Conservation (phyloP, 2,797 vertebrate species). For the Leptoclinus maculatus region DNA sequence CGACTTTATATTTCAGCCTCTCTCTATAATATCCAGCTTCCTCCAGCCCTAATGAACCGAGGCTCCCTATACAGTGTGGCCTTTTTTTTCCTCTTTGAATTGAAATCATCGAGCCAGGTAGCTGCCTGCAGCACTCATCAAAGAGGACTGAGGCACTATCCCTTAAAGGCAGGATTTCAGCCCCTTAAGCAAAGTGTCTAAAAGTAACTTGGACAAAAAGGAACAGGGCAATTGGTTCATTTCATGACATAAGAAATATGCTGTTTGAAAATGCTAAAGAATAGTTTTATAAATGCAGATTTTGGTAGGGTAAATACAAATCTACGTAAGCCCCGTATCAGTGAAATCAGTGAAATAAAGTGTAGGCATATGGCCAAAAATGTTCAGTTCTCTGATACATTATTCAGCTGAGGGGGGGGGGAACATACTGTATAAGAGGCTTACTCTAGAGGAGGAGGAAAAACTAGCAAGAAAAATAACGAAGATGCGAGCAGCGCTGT, state of each 20-base stretch:
- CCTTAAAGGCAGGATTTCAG: slow-evolving; percentile 33
- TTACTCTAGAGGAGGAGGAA: slow-evolving; percentile 53
- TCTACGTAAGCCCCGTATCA: slow-evolving; percentile 40
- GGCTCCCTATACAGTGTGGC: slow-evolving; percentile 31
- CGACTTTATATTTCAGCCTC: slow-evolving; percentile 54
- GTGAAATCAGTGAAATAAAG: slow-evolving; percentile 50
- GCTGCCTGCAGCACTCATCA: slow-evolving; percentile 60
- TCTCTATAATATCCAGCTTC: slow-evolving; percentile 53
- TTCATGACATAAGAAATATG: slow-evolving; percentile 23
- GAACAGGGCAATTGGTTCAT: slow-evolving; percentile 40
- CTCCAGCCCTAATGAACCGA: slow-evolving; percentile 61
- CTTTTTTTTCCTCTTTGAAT: slow-evolving; percentile 62
- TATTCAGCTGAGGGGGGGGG: slow-evolving; percentile 34
- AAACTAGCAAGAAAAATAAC: slow-evolving; percentile 39
- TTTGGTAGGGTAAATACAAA: slow-evolving; percentile 38
- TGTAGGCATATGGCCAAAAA: slow-evolving; percentile 23
- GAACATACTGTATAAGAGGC: slow-evolving; percentile 62
- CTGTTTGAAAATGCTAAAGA: slow-evolving; percentile 20
- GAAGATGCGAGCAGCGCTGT: slow-evolving; percentile 43
- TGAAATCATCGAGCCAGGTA: slow-evolving; percentile 65
- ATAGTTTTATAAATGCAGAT: slow-evolving; percentile 26
- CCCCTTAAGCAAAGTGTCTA: slow-evolving; percentile 38
- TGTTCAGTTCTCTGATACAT: slow-evolving; percentile 43
- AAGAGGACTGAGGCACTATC: slow-evolving; percentile 50
- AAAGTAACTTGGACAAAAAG: slow-evolving; percentile 26